Conservation (phyloP, 2,797 vertebrate species). For the Fistularia tabacaria region DNA sequence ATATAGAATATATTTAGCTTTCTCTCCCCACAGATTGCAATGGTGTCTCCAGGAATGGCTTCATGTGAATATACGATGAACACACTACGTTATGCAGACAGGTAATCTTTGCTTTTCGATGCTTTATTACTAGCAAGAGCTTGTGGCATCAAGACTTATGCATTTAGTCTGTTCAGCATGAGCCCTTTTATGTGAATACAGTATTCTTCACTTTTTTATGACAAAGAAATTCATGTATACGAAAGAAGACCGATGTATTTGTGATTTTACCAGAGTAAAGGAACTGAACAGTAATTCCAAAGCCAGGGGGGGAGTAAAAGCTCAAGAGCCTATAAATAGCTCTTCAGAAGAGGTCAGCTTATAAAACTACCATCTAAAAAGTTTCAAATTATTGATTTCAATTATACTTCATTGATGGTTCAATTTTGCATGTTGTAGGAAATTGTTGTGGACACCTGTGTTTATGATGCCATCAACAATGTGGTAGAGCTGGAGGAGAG, state of each 20-base stretch:
- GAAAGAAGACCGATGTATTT: neutral
- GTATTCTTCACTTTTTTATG: neutral
- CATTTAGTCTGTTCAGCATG: neutral
- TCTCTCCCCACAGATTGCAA: slow-evolving; percentile 82
- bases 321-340: slow-evolving; percentile 63
- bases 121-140: neutral
- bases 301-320: slow-evolving; percentile 45
- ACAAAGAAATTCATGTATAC: neutral
- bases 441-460: slow-evolving; percentile 58
- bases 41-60: slow-evolving; percentile 93
- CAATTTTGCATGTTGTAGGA: slow-evolving; percentile 51
- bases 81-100: slow-evolving; percentile 94
- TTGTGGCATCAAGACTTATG: neutral
- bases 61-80: slow-evolving; percentile 97
- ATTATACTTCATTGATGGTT: neutral
- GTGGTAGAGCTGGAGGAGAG: slow-evolving; percentile 82
- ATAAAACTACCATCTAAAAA: neutral
- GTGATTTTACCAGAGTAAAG: slow-evolving; percentile 83
- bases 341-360: slow-evolving; percentile 68
- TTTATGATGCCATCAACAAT: slow-evolving; percentile 80
- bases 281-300: slow-evolving; percentile 81
- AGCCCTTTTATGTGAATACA: neutral
- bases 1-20: neutral
- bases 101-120: slow-evolving; percentile 74
- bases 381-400: neutral